Conservation (phyloP, 2,888 invertebrate genomes). For the Athalia cordata region DNA sequence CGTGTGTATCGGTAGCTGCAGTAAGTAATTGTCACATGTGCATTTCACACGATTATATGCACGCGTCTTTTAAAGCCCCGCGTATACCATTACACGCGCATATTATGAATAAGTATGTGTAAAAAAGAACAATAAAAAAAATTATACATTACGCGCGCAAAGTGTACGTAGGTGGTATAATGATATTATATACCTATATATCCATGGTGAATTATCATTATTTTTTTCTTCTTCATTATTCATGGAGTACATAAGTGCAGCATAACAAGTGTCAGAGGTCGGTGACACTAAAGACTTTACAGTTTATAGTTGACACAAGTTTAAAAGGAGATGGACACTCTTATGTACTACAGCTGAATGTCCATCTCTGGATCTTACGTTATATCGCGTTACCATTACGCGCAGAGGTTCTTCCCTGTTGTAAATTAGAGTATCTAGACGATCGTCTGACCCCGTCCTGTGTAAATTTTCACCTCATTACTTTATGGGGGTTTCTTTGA, state of each 20-base stretch:
- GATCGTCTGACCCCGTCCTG: no score
- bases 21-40: constrained; percentile 1
- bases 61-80: neutral
- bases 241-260: constrained; percentile 6
- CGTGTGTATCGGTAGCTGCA: neutral
- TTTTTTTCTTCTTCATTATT: neutral
- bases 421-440: no score
- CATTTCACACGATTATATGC: neutral
- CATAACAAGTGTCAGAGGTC: constrained; percentile 45
- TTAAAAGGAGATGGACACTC: neutral
- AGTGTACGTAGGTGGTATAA: no score
- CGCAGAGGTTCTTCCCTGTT: no score
- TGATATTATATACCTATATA: constrained; percentile 1
- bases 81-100: neutral
- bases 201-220: neutral
- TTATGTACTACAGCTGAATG: neutral
- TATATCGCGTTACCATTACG: neutral
- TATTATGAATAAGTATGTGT: no score
- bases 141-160: neutral
- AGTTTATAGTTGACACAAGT: constrained; percentile 21
- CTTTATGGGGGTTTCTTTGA: no score
- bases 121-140: no score
- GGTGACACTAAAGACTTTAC: constrained; percentile 40
- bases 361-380: constrained; percentile 22
- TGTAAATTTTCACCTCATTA: no score